Base-by-base conservation (phyloP, 2,888 invertebrate species). In the Brachyptera risi region DNA sequence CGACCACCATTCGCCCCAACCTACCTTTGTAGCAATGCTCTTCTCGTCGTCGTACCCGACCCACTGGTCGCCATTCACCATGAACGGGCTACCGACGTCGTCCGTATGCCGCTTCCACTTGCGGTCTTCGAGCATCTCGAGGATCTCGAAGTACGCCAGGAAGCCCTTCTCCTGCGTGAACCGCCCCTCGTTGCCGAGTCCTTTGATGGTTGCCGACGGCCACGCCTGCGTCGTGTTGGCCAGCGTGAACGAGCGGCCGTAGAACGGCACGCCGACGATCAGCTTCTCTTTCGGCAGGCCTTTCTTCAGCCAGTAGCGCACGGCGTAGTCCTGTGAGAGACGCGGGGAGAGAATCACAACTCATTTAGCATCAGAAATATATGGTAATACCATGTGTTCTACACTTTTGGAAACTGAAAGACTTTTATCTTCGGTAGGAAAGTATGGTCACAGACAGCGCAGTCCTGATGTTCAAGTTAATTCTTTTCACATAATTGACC, bases 191-290 rank as follows among this genome's bases (percentile, higher is more conserved):
- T 79, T 76, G 0, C 88, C 88, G 68, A 82, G 82, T 0, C 85
- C 86, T 54, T 72, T 74, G 54, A 84, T 77, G 0, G 79, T 74
- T 0, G 87, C 81, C 0, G 86, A 85, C 0, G 82, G 80, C 0
- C 75, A 69, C 0, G 82, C 80, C 19, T 74, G 69, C 9, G 83
- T 80, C 0, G 76, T 72, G 13, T 81, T 75, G 42, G 80, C 79
- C 23, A 91, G 73, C 0, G 84, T 86, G 69, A 88, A 90, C 11
- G 86, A 83, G 60, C 86, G 80, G 0, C 88, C 94, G 69, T 93
- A 94, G 0, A 92, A 92, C 1, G 93, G 93, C 57, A 93, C 90
- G 31, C 93, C 94, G 2, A 94, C 75, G 0, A 93, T 87, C 13
- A 94, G 73, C 77, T 93, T 93, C 67, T 86, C 83, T 0, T 84